Evolutionary conservation across 2,797 vertebrate genomes (phyloP), one percentile per base, ranked within the genome.

Genomic region (Poecilia wingei): DNA sequence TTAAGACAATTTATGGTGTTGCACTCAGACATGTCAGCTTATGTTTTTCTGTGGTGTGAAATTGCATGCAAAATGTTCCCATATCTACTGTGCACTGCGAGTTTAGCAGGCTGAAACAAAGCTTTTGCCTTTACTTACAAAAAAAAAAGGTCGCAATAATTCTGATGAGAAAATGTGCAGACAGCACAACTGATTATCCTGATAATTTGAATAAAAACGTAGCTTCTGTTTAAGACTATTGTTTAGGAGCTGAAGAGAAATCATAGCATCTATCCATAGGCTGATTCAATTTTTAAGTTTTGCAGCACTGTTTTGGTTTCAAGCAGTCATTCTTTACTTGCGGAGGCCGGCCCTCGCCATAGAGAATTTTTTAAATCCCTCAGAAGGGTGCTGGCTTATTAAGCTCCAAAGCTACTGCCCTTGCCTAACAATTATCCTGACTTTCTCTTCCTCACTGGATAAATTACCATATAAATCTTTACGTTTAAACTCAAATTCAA

Each of bases 1-100:
- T 68, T 72, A 68, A 75, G 78, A 78, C 53, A 43, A 71, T 59
- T 43, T 69, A 77, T 69, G 43, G 51, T 4, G 57, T 49, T 74
- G 36, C 43, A 39, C 39, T 66, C 28, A 78, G 39, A 72, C 68
- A 13, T 74, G 25, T 33, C 33, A n/a, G n/a, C 10, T 59, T 55
- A 12, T 33, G 14, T 33, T 4, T 72, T 33, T 53, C 2, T 55
- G 51, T 53, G 57, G 41, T 36, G 49, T 46, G 72, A 39, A 36
- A 18, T 8, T 39, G 9, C 1, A 22, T 22, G 6, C 64, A 39
- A 41, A 10, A 41, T 2, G 3, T 39, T 25, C 51, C 2, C 0
- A 22, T 9, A 25, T 53, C 36, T 68, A 43, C 64, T 20, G 39
- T 41, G 39, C 39, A 68, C 39, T 68, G 64, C 64, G 22, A 68